Evolutionary conservation across 2,888 invertebrate genomes (phyloP), one percentile per base, ranked within the genome.

Genomic region (Conomelus anceps): DNA sequence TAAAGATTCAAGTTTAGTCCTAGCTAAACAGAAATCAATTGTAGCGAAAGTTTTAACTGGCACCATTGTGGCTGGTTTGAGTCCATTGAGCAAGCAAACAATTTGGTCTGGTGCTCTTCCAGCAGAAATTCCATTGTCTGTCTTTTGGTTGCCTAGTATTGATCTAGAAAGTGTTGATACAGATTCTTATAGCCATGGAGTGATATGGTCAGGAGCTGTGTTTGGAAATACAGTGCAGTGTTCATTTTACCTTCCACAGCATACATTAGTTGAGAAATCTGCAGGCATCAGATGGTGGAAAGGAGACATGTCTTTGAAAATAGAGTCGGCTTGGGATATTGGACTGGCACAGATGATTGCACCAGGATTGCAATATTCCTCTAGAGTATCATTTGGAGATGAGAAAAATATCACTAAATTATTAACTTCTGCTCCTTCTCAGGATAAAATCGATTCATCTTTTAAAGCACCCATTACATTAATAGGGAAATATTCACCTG

Each of bases 261-360:
- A 91, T 86, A 88, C 90, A 22, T 89, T 89, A 84, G 86, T 90
- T 84, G 90, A 90, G 22, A 87, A 90, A 17, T 88, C 89, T 22
- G 88, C 89, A n/a, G 87, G 89, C 17, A 86, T 90, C 20, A 90
- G 89, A 34, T 91, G 91, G 90, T 89, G 90, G 41, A 91, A 91
- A 22, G 91, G 91, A 26, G 89, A 90, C 20, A 91, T 91, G 88
- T 89, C 86, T 22, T 90, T 91, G 85, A 90, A 91, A 89, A 34
- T 91, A 26, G 85, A 90, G 11, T 89, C 90, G 9, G 85, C 89
- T 23, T 90, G 88, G 89, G 88, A 91, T 41, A 89, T 89, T 9
- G 91, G 91, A 20, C 34, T 91, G 22, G 90, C 90, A 86, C 90
- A 90, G 20, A 23, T 90, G 23, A 88, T 91, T 41, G 88, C 89